Conservation (phyloP, 2,888 invertebrate genomes). For the Trissolcus brochymenae region DNA sequence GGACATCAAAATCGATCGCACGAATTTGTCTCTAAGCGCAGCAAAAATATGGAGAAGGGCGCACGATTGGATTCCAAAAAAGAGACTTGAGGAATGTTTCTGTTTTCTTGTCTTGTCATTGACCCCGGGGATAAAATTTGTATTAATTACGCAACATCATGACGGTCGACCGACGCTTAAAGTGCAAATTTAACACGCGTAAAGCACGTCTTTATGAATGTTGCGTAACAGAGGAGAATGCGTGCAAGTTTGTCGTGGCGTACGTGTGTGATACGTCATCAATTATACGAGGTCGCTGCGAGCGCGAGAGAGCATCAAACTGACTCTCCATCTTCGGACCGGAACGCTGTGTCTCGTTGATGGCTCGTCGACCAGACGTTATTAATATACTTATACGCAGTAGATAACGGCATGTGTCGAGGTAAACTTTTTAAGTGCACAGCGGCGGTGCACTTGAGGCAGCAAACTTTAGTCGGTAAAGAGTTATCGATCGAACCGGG, state of each 20-base stretch:
- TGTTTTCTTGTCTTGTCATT: too few species aligned
- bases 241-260: slow-evolving; percentile 7
- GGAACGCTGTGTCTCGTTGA: slow-evolving; percentile 16
- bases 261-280: slow-evolving; percentile 9
- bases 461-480: slow-evolving; percentile 57
- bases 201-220: slow-evolving; percentile 18
- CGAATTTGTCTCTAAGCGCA: too few species aligned
- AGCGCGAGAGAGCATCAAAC: neutral
- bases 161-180: slow-evolving; percentile 24
- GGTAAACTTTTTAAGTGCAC: slow-evolving; percentile 60
- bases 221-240: slow-evolving; percentile 14
- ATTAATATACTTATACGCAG: slow-evolving; percentile 42
- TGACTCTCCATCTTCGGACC: neutral
- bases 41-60: too few species aligned
- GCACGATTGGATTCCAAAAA: too few species aligned
- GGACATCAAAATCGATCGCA: too few species aligned
- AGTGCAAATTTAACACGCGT: slow-evolving; percentile 16
- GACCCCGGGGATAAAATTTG: slow-evolving; percentile 8
- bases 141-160: slow-evolving; percentile 28
- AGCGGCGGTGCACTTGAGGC: slow-evolving; percentile 27
- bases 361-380: slow-evolving; percentile 51
- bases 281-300: slow-evolving; percentile 4
- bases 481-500: slow-evolving; percentile 58
- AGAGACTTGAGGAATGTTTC: too few species aligned
- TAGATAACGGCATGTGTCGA: slow-evolving; percentile 52